A percentile compares a stretch with the other conserved stretches of the same genome.
Evolutionary conservation across 2,797 vertebrate genomes (phyloP).

Genomic region (Aulostomus chinensis): DNA sequence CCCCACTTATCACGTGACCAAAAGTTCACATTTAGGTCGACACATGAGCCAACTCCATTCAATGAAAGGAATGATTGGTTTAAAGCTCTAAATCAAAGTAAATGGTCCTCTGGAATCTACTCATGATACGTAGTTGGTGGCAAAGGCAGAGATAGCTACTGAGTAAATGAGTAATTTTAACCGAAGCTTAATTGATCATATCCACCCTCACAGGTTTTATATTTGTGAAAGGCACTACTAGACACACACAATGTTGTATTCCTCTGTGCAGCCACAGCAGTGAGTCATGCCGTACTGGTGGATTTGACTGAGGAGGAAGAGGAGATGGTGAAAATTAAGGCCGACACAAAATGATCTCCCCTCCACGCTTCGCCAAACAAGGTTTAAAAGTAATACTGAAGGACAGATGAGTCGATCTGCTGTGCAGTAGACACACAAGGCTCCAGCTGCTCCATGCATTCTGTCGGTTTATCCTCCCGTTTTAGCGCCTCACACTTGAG

Average conservation of each 20-base stretch:
- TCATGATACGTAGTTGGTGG: too few relatives aligned
- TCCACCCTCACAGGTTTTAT: not conserved
- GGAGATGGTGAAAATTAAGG: constrained; percentile 37
- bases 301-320: constrained; percentile 14
- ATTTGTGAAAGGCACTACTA: constrained; percentile 1
- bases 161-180: too few relatives aligned
- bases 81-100: too few relatives aligned
- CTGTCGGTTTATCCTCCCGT: constrained; percentile 16
- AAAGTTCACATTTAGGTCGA: too few relatives aligned
- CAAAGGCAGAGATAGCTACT: too few relatives aligned
- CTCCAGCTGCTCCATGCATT: constrained; percentile 13
- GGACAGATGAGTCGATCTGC: constrained; percentile 29
- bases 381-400: constrained; percentile 39
- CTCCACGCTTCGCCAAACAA: constrained; percentile 35
- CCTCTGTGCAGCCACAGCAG: constrained; percentile 8
- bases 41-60: too few relatives aligned
- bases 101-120: too few relatives aligned
- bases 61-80: too few relatives aligned
- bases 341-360: constrained; percentile 44
- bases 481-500: constrained; percentile 4
- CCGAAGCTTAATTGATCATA: not conserved
- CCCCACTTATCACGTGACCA: too few relatives aligned
- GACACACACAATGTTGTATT: not conserved
- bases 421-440: constrained; percentile 16
- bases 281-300: constrained; percentile 24